A percentile compares a stretch with the other conserved stretches of the same genome.
Conservation (phyloP, 2,113 vertebrate species). For the Turnix velox region DNA sequence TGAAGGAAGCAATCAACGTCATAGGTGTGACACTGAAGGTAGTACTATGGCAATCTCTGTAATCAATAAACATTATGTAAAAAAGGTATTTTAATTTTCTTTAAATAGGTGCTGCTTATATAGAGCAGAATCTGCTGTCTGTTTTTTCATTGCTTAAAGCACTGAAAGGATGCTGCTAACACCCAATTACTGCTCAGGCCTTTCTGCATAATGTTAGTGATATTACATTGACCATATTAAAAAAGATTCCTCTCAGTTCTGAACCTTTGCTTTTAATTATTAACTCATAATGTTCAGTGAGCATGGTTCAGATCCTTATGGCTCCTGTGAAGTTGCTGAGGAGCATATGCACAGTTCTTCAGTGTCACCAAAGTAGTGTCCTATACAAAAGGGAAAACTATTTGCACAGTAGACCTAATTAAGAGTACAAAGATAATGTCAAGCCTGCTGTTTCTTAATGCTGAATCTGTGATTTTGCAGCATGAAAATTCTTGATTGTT, state of each 20-base stretch:
- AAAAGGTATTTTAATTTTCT: neutral
- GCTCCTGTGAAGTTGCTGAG: neutral
- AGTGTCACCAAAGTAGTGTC: no score
- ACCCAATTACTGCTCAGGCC: fast-evolving
- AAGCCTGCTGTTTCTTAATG: neutral
- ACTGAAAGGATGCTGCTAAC: neutral
- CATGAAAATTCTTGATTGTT: fast-evolving
- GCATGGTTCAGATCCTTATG: neutral
- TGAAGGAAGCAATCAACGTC: constrained; percentile 93
- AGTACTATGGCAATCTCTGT: neutral
- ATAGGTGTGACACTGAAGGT: constrained; percentile 97
- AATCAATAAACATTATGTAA: neutral
- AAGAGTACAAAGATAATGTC: fast-evolving
- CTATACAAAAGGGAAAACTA: neutral
- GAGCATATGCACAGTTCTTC: neutral
- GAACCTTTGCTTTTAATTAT: neutral
- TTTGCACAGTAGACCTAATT: neutral
- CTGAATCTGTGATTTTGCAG: neutral
- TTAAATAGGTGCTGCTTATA: neutral
- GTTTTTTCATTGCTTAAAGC: neutral
- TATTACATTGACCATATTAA: no score
- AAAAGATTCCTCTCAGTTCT: neutral
- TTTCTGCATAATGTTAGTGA: neutral
- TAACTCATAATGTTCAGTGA: neutral
- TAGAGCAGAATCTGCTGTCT: neutral